Conservation (phyloP, 1,140 invertebrate species). For the Penaeus chinensis region DNA sequence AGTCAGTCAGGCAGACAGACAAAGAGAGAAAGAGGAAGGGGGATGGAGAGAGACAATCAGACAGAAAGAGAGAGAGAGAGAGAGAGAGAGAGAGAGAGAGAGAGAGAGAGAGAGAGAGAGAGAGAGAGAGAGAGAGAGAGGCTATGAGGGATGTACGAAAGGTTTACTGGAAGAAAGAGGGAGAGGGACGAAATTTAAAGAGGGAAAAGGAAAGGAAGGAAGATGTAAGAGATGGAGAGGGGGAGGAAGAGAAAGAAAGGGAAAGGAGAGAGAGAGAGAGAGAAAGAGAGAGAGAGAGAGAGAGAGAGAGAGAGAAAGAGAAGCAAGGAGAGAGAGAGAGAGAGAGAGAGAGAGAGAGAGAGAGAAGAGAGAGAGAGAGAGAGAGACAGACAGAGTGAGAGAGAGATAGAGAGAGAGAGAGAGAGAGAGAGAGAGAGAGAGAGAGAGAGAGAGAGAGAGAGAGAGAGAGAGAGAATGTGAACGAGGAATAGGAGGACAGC, state of each 20-base stretch:
- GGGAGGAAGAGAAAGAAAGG: not conserved
- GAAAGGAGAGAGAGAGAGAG: not conserved
- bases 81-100: not conserved
- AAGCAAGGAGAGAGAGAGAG: not conserved
- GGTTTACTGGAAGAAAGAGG: not conserved
- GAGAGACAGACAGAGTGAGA: no score
- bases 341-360: not conserved
- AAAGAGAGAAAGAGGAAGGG: no score
- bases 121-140: not conserved
- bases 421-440: not conserved
- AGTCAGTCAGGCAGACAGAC: no score
- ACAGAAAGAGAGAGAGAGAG: not conserved
- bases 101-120: not conserved
- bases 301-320: not conserved
- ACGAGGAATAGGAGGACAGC: not conserved
- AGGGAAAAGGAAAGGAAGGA: no score
- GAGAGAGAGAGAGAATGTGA: not conserved
- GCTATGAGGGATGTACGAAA: no score
- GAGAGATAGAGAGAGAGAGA: not conserved
- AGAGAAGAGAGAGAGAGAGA: not conserved
- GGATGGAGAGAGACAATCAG: no score
- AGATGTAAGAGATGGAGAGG: not conserved
- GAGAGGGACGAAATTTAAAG: not conserved
- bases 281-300: no score
- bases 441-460: constrained; percentile 15